Base-by-base conservation (phyloP, 1,140 invertebrate species). In the Nomia melanderi region DNA sequence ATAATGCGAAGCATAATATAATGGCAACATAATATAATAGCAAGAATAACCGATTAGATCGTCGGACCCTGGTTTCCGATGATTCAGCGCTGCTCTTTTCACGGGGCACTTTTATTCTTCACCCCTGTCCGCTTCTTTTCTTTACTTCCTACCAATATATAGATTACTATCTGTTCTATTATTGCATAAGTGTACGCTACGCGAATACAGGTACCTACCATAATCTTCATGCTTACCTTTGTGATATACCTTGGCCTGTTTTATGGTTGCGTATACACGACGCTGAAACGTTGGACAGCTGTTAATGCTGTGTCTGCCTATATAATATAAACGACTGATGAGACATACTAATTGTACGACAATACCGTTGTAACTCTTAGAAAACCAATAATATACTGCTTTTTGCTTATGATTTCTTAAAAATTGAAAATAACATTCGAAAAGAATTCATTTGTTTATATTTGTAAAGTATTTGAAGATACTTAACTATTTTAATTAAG, bases 1-100 rank as follows among this genome's bases (percentile, higher is more conserved):
- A 92, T 91, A 91, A 91, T 89, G 67, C 81, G 65, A 65, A 41
- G 57, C 63, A 80, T 50, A 53, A 69, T 77, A 88, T 90, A 89
- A 90, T 87, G 65, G 85, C 53, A 77, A 88, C 83, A 88, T 86
- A 90, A 90, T 91, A 88, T 86, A 90, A 90, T 91, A 70, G 90
- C 89, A 91, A 91, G 83, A 89, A 79, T 88, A 90, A 86, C 87
- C 87, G 86, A 80, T 53, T 47, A 69, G 47, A 85, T 60, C 77
- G 79, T 74, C 50, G 29, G 60, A 63, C 23, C 77, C 78, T 65
- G 59, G 66, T 82, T 77, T 82, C 83, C 75, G 54, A 63, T 36
- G 63, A 79, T 87, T 86, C 85, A 86, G 78, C 81, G 82, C 78
- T 90, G 90, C 86, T 91, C 89, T 84, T 91, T 92, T 92, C 78